Evolutionary conservation across 2,888 invertebrate genomes (phyloP), one percentile per base, ranked within the genome.

Genomic region (Silvanus unidentatus): DNA sequence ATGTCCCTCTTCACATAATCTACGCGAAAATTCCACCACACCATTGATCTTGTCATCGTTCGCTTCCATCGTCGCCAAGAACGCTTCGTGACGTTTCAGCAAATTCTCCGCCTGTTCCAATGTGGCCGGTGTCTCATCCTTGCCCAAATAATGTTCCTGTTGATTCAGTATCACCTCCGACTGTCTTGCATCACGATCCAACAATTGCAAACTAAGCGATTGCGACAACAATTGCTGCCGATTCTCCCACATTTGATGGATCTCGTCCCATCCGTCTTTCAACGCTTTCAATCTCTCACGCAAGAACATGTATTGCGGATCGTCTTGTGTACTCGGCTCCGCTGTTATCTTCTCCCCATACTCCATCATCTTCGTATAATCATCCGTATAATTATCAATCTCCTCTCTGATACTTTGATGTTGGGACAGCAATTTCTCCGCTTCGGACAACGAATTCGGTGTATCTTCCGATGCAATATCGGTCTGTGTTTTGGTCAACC

Each of bases 211-310:
- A 72, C 97, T 96, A 57, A 99, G 80, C 58, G 92, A 93, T 75
- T 98, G 96, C 1, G 95, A 89, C 14, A 99, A 76, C 57, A 97
- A 75, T 60, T 93, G 88, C 69, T 99, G 97, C 27, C 98, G 75
- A 75, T 97, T 98, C 72, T 95, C 97, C 98, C 99, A 99, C 99
- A 99, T 99, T 75, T 98, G 94, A 66, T 97, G 92, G 49, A 99
- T 77, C 69, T 99, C 99, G 53, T 94, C 93, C 99, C 99, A 99
- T 46, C 99, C 99, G 74, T 97, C 96, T 72, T 97, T 93, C 43
- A 99, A 76, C 0, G 98, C 99, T 79, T 95, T 97, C 57, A 99
- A 78, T 37, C 99, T 84, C 75, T 98, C 97, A 50, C 98, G 83
- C 63, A 99, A 77, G 89, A 99, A 99, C 98, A 99, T 98, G 76